These are phyloP conservation scores for Chaenogobius annularis DNA, from an alignment of 2,113 vertebrate genomes.

Conservation along the genomic window DNA sequence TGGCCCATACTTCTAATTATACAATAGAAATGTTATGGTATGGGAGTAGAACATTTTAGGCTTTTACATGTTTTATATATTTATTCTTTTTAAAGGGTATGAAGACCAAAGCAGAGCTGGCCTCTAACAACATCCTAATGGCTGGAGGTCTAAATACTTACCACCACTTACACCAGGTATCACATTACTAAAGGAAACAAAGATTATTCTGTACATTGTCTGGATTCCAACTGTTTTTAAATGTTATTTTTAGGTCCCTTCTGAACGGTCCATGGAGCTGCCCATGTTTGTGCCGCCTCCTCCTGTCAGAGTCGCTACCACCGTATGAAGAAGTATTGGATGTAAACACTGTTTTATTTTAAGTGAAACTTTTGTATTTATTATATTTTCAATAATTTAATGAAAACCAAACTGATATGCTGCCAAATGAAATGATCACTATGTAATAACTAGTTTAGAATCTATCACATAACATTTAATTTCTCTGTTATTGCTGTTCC, in stretches of 20 bases:
- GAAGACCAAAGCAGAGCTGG: conserved; percentile 32
- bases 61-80: background rate
- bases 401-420: background rate
- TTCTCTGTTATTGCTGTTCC: background rate
- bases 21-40: background rate
- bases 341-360: background rate
- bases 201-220: background rate
- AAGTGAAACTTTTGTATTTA: conserved; percentile 15
- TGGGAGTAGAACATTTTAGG: background rate
- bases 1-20: no score
- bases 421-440: background rate
- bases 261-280: conserved; percentile 49
- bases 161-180: conserved; percentile 50
- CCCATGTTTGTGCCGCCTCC: conserved; percentile 55
- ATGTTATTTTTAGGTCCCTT: conserved; percentile 41
- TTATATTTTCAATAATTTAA: background rate
- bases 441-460: background rate
- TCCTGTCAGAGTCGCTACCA: conserved; percentile 71
- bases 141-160: conserved; percentile 52
- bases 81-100: conserved; percentile 36
- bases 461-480: no score
- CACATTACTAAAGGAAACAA: background rate
- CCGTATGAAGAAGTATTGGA: conserved; percentile 54
- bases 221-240: background rate
- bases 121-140: conserved; percentile 42